phyloP scores from a whole-genome alignment of 1,140 invertebrate species.

The Apis laboriosa region DNA sequence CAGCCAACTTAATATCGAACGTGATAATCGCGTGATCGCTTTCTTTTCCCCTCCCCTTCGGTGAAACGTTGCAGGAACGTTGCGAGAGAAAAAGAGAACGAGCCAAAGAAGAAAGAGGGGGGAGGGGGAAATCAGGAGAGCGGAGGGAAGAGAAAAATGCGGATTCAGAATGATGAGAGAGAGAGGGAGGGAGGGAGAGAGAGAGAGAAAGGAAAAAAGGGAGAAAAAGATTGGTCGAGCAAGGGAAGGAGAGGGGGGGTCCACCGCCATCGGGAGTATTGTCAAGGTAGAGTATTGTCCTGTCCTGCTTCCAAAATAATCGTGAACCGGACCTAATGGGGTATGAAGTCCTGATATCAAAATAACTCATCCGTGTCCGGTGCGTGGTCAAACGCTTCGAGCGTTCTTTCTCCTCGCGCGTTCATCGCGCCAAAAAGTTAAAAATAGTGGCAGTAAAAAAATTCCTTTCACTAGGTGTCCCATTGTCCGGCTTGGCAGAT shows the following conservation, averaged over 20 bases:
- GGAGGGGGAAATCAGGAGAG: neutral
- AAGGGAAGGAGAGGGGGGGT: neutral
- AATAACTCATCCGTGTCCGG: slow-evolving; percentile 73
- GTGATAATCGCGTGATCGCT: slow-evolving; percentile 38
- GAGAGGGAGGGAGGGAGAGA: neutral
- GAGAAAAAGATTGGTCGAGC: slow-evolving; percentile 1
- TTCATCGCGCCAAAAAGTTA: slow-evolving; percentile 45
- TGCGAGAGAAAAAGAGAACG: neutral
- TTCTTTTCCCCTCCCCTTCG: neutral
- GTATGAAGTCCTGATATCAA: slow-evolving; percentile 78
- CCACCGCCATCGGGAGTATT: slow-evolving; percentile 69
- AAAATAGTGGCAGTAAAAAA: slow-evolving; percentile 62
- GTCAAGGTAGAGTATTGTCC: slow-evolving; percentile 74
- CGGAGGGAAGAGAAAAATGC: neutral
- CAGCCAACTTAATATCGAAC: slow-evolving; percentile 12
- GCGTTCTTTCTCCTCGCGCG: slow-evolving; percentile 42
- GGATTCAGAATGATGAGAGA: too few species aligned
- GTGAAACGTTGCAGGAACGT: neutral
- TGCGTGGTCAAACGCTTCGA: slow-evolving; percentile 56
- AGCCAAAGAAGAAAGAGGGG: neutral
- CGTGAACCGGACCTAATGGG: slow-evolving; percentile 75
- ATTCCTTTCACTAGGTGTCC: slow-evolving; percentile 52
- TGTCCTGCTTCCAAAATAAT: slow-evolving; percentile 73
- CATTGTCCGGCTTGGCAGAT: slow-evolving; percentile 57
- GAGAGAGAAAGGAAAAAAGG: slow-evolving; percentile 31